Percentiles rank a stretch among this genome's conserved stretches.
phyloP scores from a whole-genome alignment of 1,140 invertebrate genomes.

The Ceratina japonica region DNA sequence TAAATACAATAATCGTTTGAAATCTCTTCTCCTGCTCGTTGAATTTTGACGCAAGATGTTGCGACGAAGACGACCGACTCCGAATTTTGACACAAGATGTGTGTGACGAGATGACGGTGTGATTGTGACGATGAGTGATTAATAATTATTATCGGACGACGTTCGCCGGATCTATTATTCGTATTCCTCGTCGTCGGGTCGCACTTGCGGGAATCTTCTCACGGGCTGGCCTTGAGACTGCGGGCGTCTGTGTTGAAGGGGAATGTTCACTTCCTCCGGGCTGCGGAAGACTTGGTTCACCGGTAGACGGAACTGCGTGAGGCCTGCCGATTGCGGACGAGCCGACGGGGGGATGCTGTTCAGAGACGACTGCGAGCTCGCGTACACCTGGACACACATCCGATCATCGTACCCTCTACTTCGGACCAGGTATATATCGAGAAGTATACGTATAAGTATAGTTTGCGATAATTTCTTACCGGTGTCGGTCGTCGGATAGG shows the following conservation, averaged over 20 bases:
- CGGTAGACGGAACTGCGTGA: slow-evolving; percentile 71
- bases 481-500: slow-evolving; percentile 69
- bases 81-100: slow-evolving; percentile 19
- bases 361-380: slow-evolving; percentile 60
- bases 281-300: slow-evolving; percentile 87
- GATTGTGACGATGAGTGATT: slow-evolving; percentile 39
- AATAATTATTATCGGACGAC: slow-evolving; percentile 18
- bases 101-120: slow-evolving; percentile 5
- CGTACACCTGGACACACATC: slow-evolving; percentile 27
- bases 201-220: slow-evolving; percentile 76
- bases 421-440: no score
- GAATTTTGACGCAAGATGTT: slow-evolving; percentile 19
- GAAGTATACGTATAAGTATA: no score
- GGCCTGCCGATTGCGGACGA: slow-evolving; percentile 67
- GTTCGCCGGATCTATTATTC: slow-evolving; percentile 69
- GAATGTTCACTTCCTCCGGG: slow-evolving; percentile 92
- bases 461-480: slow-evolving; percentile 38
- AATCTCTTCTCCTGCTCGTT: background rate
- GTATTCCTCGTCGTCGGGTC: slow-evolving; percentile 76
- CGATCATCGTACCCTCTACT: no score
- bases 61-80: no score
- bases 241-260: slow-evolving; percentile 87
- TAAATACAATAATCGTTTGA: slow-evolving; percentile 21
- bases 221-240: slow-evolving; percentile 63
- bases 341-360: slow-evolving; percentile 74